Conservation (phyloP, 1,140 invertebrate genomes). For the Proales similis region DNA sequence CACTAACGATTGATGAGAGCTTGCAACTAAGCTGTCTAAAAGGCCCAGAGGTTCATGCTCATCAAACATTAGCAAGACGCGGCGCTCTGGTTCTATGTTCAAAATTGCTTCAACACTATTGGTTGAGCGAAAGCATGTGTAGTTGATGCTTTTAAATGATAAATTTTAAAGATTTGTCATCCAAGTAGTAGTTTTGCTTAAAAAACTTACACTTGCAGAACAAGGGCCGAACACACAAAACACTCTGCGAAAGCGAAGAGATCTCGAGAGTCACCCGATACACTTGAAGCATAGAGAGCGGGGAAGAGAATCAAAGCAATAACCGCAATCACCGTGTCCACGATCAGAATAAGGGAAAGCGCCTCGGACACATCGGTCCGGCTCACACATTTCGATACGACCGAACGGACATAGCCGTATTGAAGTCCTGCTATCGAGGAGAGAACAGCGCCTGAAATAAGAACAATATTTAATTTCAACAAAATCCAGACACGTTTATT, state of each 20-base stretch:
- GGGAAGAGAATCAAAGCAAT: constrained; percentile 16
- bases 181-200: no score
- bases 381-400: constrained; percentile 24
- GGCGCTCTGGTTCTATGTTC: no score
- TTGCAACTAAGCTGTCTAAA: no score
- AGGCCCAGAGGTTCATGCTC: no score
- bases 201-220: constrained; percentile 19
- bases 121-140: no score
- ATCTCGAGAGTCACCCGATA: constrained; percentile 8
- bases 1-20: no score
- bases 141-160: no score
- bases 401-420: constrained; percentile 22
- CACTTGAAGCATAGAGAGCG: constrained; percentile 9
- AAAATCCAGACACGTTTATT: no score
- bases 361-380: constrained; percentile 22
- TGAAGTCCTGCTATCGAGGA: constrained; percentile 17
- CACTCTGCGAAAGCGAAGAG: constrained; percentile 31
- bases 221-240: constrained; percentile 14
- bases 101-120: no score
- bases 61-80: no score
- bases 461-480: no score
- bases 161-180: no score
- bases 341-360: constrained; percentile 30
- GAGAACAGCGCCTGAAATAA: constrained; percentile 13
- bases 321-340: constrained; percentile 27